Evolutionary conservation across 2,888 invertebrate species (phyloP).

Genomic region (Ecliptopera silaceata): DNA sequence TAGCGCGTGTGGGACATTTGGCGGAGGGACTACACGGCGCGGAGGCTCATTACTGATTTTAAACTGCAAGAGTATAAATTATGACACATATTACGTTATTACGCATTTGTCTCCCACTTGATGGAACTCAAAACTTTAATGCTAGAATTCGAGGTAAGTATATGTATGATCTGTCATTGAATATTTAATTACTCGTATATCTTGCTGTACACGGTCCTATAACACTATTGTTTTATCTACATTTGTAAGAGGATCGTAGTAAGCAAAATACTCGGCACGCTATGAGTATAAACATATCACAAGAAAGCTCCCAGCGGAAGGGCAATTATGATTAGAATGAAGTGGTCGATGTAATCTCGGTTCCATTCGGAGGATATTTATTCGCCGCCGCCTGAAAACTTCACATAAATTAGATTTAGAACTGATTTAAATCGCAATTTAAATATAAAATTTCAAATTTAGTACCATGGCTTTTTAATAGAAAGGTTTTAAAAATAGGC

Average conservation of each 20-base stretch:
- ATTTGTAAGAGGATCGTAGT: no score
- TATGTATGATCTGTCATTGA: no score
- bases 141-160: no score
- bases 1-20: neutral
- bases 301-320: neutral
- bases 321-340: constrained; percentile 8
- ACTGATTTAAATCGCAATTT: constrained; percentile 5
- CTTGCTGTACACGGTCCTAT: no score
- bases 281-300: no score
- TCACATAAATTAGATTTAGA: constrained; percentile 11
- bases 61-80: neutral
- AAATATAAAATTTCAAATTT: constrained; percentile 1
- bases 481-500: neutral
- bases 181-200: no score
- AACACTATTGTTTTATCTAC: no score
- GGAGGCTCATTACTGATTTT: neutral
- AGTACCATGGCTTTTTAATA: neutral
- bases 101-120: no score
- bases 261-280: no score
- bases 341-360: neutral
- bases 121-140: no score
- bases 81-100: no score
- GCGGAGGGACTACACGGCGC: neutral
- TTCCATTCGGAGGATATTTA: constrained; percentile 3
- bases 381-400: neutral